Conservation (phyloP, 2,888 invertebrate genomes). For the Melipona bicolor region DNA sequence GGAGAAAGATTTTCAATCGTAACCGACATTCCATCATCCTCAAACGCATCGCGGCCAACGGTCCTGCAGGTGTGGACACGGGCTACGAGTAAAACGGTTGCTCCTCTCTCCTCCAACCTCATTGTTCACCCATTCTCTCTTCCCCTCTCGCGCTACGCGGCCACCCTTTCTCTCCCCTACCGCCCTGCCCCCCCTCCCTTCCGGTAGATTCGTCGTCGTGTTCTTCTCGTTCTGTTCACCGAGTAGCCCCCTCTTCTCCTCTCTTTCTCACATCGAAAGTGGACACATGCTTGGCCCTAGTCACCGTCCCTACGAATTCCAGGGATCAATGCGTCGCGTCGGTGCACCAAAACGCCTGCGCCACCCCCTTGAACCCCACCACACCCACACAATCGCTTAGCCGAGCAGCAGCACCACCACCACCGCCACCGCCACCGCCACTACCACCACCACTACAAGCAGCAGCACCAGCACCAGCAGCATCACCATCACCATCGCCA, state of each 20-base stretch:
- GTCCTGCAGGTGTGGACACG: conserved; percentile 69
- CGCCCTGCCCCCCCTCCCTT: not conserved
- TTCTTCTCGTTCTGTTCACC: conserved; percentile 52
- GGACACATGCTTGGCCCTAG: conserved; percentile 72
- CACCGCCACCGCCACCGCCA: conserved; percentile 47
- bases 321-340: conserved; percentile 84
- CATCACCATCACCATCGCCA: conserved; percentile 18
- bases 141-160: not conserved
- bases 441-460: conserved; percentile 22
- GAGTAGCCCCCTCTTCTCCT: conserved; percentile 43
- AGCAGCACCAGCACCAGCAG: conserved; percentile 48
- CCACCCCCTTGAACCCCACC: conserved; percentile 80
- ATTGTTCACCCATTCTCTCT: conserved; percentile 41
- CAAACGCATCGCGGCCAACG: conserved; percentile 55
- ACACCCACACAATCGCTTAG: conserved; percentile 60
- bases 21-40: conserved; percentile 53
- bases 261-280: conserved; percentile 64
- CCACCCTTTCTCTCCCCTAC: not conserved
- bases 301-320: conserved; percentile 79
- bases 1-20: conserved; percentile 58
- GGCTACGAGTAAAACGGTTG: conserved; percentile 62
- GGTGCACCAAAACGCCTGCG: conserved; percentile 86
- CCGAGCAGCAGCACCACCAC: conserved; percentile 59
- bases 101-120: conserved; percentile 63
- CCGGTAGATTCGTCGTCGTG: not conserved